Percentiles rank a stretch among this genome's conserved stretches.
These are phyloP conservation scores for Lagodon rhomboides DNA, from an alignment of 2,797 vertebrate species.

Conservation along the genomic window DNA sequence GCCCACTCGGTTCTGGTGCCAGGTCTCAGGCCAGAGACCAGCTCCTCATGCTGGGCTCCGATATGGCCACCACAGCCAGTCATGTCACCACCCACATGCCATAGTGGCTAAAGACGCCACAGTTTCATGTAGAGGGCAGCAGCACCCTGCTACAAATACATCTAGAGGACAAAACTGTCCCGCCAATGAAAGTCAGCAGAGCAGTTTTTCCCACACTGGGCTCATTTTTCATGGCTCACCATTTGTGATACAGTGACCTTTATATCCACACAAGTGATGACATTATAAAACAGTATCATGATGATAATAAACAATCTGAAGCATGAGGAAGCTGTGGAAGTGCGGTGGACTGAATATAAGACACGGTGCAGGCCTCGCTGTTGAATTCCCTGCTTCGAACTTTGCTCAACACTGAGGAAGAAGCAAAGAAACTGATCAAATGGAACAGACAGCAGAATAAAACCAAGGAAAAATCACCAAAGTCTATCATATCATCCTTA, in stretches of 20 bases:
- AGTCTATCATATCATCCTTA: slow-evolving; percentile 68
- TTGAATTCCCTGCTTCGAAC: slow-evolving; percentile 3
- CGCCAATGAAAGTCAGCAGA: slow-evolving; percentile 30
- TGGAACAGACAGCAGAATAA: slow-evolving; percentile 29
- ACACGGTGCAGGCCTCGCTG: not conserved
- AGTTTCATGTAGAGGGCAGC: slow-evolving; percentile 64
- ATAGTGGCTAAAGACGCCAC: slow-evolving; percentile 58
- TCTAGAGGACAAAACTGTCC: slow-evolving; percentile 57
- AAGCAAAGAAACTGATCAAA: slow-evolving; percentile 24
- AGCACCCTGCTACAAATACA: slow-evolving; percentile 59
- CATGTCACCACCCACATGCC: slow-evolving; percentile 68
- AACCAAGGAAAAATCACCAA: slow-evolving; percentile 80
- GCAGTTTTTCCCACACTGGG: slow-evolving; percentile 36
- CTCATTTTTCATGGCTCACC: slow-evolving; percentile 57
- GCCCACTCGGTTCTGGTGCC: slow-evolving; percentile 57
- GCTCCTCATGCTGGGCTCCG: slow-evolving; percentile 65
- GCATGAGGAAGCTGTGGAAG: not conserved
- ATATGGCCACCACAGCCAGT: slow-evolving; percentile 64
- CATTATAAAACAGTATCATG: slow-evolving; percentile 2
- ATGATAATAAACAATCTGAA: slow-evolving; percentile 16
- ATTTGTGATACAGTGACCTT: slow-evolving; percentile 63
- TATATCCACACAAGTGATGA: slow-evolving; percentile 41
- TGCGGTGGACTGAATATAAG: slow-evolving; percentile 5
- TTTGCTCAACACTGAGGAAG: slow-evolving; percentile 25
- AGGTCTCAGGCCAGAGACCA: slow-evolving; percentile 64